Evolutionary conservation across 2,113 vertebrate genomes (phyloP).

Genomic region (Antechinus stuartii): DNA sequence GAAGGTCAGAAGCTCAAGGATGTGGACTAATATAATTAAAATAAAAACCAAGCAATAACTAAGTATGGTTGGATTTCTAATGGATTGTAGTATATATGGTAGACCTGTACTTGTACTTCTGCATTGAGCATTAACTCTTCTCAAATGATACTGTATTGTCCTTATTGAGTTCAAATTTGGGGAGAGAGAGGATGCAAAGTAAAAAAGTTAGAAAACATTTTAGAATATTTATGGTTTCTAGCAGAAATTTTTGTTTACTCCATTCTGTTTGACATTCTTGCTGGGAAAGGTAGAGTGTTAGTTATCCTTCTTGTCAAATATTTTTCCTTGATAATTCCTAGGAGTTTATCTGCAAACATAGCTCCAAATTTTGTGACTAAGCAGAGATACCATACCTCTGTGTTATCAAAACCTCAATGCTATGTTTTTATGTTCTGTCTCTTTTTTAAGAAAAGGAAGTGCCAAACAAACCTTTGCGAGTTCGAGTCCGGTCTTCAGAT

Average conservation of each 20-base stretch:
- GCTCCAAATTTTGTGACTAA: neutral
- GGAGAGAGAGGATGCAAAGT: neutral
- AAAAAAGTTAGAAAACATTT: conserved; percentile 44
- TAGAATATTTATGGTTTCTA: conserved; percentile 58
- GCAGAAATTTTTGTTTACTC: conserved; percentile 60
- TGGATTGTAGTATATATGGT: conserved; percentile 19
- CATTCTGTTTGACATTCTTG: conserved; percentile 29
- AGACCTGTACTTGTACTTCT: conserved; percentile 37
- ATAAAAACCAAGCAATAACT: neutral
- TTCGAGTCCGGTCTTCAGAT: conserved; percentile 80
- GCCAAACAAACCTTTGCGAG: conserved; percentile 83
- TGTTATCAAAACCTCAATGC: neutral
- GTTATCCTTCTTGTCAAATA: neutral
- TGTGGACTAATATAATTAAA: neutral
- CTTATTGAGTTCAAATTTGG: conserved; percentile 26
- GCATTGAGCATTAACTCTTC: conserved; percentile 11
- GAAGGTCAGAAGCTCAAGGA: neutral
- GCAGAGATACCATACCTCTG: accelerated
- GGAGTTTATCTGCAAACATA: neutral
- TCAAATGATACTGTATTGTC: conserved; percentile 10
- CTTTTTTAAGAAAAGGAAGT: conserved; percentile 88
- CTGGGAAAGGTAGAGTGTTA: neutral
- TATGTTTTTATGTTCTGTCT: conserved; percentile 66
- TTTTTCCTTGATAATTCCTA: conserved; percentile 10
- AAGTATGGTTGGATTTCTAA: conserved; percentile 22